A percentile compares a stretch with the other conserved stretches of the same genome.
Evolutionary conservation across 2,797 vertebrate species (phyloP).

Genomic region (Gallirallus australis): DNA sequence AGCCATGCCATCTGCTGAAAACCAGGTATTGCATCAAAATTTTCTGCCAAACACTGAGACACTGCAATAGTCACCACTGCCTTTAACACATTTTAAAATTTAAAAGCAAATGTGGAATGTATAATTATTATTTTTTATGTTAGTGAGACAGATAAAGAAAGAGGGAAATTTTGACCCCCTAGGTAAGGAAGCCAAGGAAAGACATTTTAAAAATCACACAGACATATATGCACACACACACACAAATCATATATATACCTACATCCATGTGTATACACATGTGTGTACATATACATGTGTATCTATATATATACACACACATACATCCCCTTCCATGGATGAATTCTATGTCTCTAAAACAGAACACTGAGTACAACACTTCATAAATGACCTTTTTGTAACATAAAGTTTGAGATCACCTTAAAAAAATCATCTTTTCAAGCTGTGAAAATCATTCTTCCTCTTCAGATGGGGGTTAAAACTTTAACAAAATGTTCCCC

Average conservation of each 20-base stretch:
- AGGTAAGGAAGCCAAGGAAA: neutral
- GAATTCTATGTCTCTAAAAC: neutral
- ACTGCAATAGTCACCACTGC: neutral
- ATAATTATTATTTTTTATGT: neutral
- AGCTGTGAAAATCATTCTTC: neutral
- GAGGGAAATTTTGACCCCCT: neutral
- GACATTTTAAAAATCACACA: neutral
- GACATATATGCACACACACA: no score
- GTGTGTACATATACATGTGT: no score
- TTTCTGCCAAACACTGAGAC: neutral
- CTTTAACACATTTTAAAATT: neutral
- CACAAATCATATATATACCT: no score
- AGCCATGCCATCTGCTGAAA: neutral
- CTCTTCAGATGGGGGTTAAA: neutral
- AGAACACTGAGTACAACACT: neutral
- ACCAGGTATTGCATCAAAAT: neutral
- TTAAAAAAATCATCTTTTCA: neutral
- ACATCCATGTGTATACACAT: no score
- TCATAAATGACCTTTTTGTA: neutral
- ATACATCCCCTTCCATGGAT: neutral
- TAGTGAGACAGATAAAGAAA: neutral
- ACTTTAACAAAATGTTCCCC: neutral
- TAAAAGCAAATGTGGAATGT: neutral
- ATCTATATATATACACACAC: neutral
- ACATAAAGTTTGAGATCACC: neutral